Evolutionary conservation across 2,888 invertebrate genomes (phyloP), one percentile per base, ranked within the genome.

Genomic region (Hypsopygia costalis): DNA sequence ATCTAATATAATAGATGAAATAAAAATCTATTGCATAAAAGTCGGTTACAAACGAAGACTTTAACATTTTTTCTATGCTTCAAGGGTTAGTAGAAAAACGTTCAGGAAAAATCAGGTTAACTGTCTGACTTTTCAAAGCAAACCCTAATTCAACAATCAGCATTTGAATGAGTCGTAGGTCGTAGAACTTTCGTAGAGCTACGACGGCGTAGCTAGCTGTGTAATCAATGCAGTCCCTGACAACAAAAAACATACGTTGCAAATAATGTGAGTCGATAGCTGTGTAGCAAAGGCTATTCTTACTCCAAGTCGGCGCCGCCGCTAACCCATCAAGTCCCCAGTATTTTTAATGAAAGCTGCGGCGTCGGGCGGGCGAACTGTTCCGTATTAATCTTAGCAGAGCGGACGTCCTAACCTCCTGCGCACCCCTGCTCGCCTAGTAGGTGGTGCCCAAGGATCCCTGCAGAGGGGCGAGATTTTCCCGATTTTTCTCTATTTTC

Each of bases 381-480:
- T 69, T 67, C 75, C 76, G 82, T 85, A 87, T 87, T 87, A 86
- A 87, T 87, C 87, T 86, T 86, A 72, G 69, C 75, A 67, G 58
- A 70, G 72, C 72, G 75, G 70, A 65, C 68, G 65, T 58, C 49
- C 56, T 64, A 67, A 63, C 73, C 71, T 71, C 73, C 78, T 70
- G 58, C 61, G 66, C 77, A 57, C 77, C 77, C 72, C 77, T 79
- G 75, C 64, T 62, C 62, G 64, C 85, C 79, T 82, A 62, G 82
- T 85, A 83, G 79, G 74, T 72, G 76, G 75, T 69, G 58, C 73
- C 74, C 62, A 75, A 81, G 73, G 73, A 76, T 72, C 72, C 77
- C 73, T 64, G 64, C 47, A 53, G 67, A 61, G 75, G 80, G 80
- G 73, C 61, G 68, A 62, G 56, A 61, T 56, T 73, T 70, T 62